Evolutionary conservation across 1,140 invertebrate species (phyloP), one percentile per base, ranked within the genome.

Genomic region (Nautilus pompilius): DNA sequence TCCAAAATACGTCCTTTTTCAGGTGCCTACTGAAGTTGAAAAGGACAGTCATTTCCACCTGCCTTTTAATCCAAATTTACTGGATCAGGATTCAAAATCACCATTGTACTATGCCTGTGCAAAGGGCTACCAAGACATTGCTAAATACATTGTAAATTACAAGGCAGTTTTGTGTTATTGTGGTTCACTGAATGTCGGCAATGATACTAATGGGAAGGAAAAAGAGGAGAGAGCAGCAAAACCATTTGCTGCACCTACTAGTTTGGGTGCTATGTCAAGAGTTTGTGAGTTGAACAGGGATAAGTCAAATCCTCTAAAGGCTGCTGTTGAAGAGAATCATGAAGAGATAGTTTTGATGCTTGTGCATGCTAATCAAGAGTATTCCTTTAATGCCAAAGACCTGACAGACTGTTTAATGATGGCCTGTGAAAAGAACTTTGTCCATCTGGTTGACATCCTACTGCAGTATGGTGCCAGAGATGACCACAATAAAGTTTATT

Each of bases 391-490:
- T 30, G 78, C 76, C 32, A 58, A 54, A 6, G 69, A 75, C 20
- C 62, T 72, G 13, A 87, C 87, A 13, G 87, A 87, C 2, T 87
- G 89, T 10, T 82, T 93, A 54, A 87, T 89, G 0, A 89, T 92
- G 83, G 91, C 92, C 20, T 90, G 89, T 71, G 85, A 87, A 29
- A 88, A 89, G 51, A 78, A 87, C 51, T 86, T 87, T 51, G 86
- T 89, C 68, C 61, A 75, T 13, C 70, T 83, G 63, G 83, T 89
- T 10, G 89, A 92, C 68, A 79, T 94, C 33, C 78, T 98, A n/a
- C 80, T 98, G 8, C 88, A 89, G 68, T 85, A 90, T 74, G 92
- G 93, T n/a, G 94, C 95, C 2, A 84, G 89, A 15, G 96, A 98
- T 83, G 89, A 93, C 54, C 90, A 93, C 45, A 91, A 91, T 60